Evolutionary conservation across 2,888 invertebrate genomes (phyloP), one percentile per base, ranked within the genome.

Genomic region (Machimus atricapillus): DNA sequence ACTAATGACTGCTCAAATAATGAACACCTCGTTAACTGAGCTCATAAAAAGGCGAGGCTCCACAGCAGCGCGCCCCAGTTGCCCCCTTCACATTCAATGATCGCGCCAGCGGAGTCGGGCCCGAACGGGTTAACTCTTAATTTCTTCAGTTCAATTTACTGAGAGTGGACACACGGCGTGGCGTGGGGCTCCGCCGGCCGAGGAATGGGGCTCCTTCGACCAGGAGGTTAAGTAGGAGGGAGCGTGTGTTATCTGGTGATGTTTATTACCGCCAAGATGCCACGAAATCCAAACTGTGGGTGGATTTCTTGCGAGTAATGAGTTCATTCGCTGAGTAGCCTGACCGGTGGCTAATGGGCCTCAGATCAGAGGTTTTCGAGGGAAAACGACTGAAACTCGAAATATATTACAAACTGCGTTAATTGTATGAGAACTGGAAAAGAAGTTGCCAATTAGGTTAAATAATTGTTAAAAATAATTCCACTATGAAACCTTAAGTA

Each of bases 1-100:
- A 66, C 79, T 79, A 79, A 79, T 79, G 79, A 79, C 56, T 79
- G 31, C 79, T 79, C 79, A 79, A 79, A 79, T 79, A 79, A 52
- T 79, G 79, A 79, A 40, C 79, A 34, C 79, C 52, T 79, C 52
- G 79, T 79, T 79, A 79, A 79, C 52, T 52, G 31, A 16, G 43
- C 79, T 79, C 79, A 27, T 79, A 79, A 79, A 79, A 23, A 43
- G 23, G 27, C 23, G 79, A 79, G 40, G 27, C 56, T 79, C 23
- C 19, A 4, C 19, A 27, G 9, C 66, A 27, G 23, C n/a, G 52
- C 52, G 52, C 52, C 7, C 52, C n/a, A 6, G n/a, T 19, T n/a
- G n/a, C n/a, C 52, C 52, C 52, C 52, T n/a, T 52, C n/a, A 6
- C 52, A 52, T 52, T 52, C 52, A 66, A 27, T 66, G 66, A 66